Conservation (phyloP, 1,140 invertebrate genomes). For the Drosophila ercepeae region DNA sequence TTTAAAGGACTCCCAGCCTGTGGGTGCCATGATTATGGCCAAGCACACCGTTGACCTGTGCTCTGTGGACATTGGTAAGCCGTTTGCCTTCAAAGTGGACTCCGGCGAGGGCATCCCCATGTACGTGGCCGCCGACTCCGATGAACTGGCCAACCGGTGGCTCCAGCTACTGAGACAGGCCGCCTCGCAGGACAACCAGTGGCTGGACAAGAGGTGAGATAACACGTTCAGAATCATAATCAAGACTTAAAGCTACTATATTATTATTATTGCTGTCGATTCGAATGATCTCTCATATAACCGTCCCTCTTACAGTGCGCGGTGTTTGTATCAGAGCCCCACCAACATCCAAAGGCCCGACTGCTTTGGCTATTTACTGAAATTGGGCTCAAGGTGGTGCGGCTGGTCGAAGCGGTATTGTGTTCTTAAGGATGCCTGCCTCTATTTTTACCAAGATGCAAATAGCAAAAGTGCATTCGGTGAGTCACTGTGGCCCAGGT, state of each 20-base stretch:
- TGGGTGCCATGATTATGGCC: constrained; percentile 93
- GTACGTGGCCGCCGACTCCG: constrained; percentile 91
- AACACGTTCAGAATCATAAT: too few relatives aligned
- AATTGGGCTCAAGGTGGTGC: constrained; percentile 91
- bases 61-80: constrained; percentile 80
- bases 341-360: constrained; percentile 91
- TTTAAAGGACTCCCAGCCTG: constrained; percentile 91
- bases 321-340: constrained; percentile 89
- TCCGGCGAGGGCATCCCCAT: constrained; percentile 91
- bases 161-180: constrained; percentile 89
- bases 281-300: constrained; percentile 37
- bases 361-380: constrained; percentile 95
- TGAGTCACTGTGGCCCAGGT: constrained; percentile 81
- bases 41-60: constrained; percentile 90
- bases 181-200: constrained; percentile 88
- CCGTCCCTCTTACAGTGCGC: constrained; percentile 81
- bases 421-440: constrained; percentile 96
- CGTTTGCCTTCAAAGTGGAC: constrained; percentile 89
- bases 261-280: not conserved
- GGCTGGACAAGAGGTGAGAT: constrained; percentile 87
- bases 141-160: constrained; percentile 91
- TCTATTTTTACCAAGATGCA: constrained; percentile 96
- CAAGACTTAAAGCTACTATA: too few relatives aligned
- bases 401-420: constrained; percentile 96
- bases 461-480: constrained; percentile 94